These are phyloP conservation scores for Cydia pomonella DNA, from an alignment of 1,140 invertebrate species.

Conservation along the genomic window DNA sequence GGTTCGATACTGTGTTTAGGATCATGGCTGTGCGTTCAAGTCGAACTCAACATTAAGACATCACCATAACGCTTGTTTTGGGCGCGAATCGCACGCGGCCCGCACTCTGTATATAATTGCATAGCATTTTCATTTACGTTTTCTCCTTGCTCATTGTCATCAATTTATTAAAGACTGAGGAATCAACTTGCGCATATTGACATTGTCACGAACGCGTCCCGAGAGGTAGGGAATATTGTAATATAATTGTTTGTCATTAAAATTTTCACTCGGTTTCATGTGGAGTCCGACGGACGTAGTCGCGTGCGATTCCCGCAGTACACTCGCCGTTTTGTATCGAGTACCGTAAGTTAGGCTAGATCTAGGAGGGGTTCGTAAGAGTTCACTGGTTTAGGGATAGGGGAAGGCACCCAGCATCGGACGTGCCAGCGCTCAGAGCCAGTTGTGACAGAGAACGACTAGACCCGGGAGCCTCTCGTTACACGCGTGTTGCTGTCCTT, in stretches of 20 bases:
- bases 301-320: constrained; percentile 49
- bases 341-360: constrained; percentile 10
- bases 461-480: neutral
- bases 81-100: constrained; percentile 51
- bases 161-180: constrained; percentile 80
- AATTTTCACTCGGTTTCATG: constrained; percentile 59
- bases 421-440: neutral
- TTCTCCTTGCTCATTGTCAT: constrained; percentile 79
- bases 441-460: neutral
- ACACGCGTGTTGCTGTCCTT: neutral
- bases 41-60: constrained; percentile 68
- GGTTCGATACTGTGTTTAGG: constrained; percentile 66
- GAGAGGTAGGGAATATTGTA: constrained; percentile 58
- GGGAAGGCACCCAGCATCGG: constrained; percentile 6
- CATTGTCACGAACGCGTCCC: constrained; percentile 76
- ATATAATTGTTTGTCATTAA: constrained; percentile 64
- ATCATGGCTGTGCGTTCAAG: constrained; percentile 73
- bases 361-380: constrained; percentile 11
- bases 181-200: constrained; percentile 77
- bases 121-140: constrained; percentile 77
- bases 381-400: constrained; percentile 1
- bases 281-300: constrained; percentile 43
- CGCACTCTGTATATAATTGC: constrained; percentile 71
- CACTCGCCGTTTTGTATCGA: constrained; percentile 39
- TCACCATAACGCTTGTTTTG: constrained; percentile 47